phyloP scores from a whole-genome alignment of 2,113 vertebrate genomes.

The Gadus chalcogrammus region DNA sequence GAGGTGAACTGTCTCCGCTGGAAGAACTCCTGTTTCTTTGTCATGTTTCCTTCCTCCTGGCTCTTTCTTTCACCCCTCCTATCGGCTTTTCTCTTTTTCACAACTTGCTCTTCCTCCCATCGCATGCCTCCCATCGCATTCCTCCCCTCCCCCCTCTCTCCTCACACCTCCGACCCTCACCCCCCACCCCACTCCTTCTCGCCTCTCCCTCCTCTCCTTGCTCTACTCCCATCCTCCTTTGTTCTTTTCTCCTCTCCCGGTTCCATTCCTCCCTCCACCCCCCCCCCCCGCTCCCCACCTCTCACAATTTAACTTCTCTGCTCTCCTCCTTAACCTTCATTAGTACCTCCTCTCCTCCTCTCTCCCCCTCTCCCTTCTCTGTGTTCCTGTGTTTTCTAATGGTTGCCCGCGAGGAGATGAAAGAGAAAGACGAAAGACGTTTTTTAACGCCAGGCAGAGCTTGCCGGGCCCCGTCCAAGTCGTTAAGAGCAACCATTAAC shows the following conservation, averaged over 20 bases:
- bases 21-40: too few relatives aligned
- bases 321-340: background rate
- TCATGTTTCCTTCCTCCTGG: too few relatives aligned
- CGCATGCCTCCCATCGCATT: too few relatives aligned
- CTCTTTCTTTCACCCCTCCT: too few relatives aligned
- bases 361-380: background rate
- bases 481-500: background rate
- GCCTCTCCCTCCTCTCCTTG: background rate
- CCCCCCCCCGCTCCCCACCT: background rate
- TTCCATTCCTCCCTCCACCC: background rate
- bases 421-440: background rate
- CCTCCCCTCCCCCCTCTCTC: too few relatives aligned
- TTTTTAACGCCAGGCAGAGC: background rate
- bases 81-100: too few relatives aligned
- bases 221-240: background rate
- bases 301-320: background rate
- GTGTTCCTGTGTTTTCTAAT: background rate
- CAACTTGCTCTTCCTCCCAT: too few relatives aligned
- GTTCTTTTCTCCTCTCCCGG: background rate
- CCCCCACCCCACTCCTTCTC: too few relatives aligned
- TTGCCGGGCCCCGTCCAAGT: background rate
- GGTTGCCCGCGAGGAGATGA: background rate
- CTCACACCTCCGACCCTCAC: too few relatives aligned
- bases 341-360: background rate
- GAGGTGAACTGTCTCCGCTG: too few relatives aligned